These are phyloP conservation scores for Agrotis ipsilon DNA, from an alignment of 2,888 invertebrate species.

Conservation along the genomic window DNA sequence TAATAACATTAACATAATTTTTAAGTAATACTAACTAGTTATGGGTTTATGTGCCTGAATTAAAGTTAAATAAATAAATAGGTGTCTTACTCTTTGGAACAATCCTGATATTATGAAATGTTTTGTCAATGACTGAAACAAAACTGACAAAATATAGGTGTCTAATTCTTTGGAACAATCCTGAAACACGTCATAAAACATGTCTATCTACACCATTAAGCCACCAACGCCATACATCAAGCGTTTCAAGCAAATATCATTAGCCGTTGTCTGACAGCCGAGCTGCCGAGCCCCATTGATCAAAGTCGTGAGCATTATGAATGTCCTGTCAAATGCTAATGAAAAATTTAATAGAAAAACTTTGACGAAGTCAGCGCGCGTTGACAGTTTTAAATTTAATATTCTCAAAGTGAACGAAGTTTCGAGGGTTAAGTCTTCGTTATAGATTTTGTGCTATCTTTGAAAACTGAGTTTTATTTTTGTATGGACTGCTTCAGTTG, in stretches of 20 bases:
- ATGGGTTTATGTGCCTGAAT: too few species aligned
- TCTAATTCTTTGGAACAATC: too few species aligned
- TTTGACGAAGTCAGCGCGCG: slow-evolving; percentile 83
- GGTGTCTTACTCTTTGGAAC: too few species aligned
- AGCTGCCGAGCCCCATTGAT: slow-evolving; percentile 75
- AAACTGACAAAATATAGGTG: not conserved
- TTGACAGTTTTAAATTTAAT: slow-evolving; percentile 87
- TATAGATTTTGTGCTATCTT: slow-evolving; percentile 57
- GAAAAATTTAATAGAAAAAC: slow-evolving; percentile 90
- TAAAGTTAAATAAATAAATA: too few species aligned
- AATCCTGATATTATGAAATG: too few species aligned
- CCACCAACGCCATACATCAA: slow-evolving; percentile 54
- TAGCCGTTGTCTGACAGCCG: slow-evolving; percentile 61
- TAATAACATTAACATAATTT: too few species aligned
- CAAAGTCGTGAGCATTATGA: slow-evolving; percentile 88
- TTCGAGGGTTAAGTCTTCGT: slow-evolving; percentile 63
- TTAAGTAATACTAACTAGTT: too few species aligned
- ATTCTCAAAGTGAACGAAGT: slow-evolving; percentile 72
- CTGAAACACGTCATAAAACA: not conserved
- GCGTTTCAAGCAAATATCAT: slow-evolving; percentile 62
- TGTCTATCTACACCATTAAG: not conserved
- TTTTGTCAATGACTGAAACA: not conserved
- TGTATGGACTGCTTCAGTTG: not conserved
- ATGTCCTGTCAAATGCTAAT: slow-evolving; percentile 87
- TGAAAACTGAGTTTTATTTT: slow-evolving; percentile 19